Conservation (phyloP, 2,113 vertebrate genomes). For the Cryptomyrus ogoouensis region DNA sequence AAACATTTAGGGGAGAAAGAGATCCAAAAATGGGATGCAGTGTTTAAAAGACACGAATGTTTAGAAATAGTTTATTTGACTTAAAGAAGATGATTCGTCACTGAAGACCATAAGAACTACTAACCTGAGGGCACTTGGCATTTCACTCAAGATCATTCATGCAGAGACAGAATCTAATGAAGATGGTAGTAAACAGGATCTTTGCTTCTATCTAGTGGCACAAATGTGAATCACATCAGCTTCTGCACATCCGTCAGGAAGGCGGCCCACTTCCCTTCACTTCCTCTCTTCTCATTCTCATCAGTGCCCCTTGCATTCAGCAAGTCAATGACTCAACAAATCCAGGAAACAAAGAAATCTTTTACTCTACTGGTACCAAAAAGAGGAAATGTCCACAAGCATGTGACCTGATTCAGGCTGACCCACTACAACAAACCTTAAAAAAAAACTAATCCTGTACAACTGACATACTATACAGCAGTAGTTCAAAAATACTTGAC, state of each 20-base stretch:
- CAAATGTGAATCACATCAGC: background rate
- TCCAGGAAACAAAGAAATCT: background rate
- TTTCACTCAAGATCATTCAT: background rate
- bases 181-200: background rate
- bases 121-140: background rate
- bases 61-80: background rate
- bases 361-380: slow-evolving; percentile 1
- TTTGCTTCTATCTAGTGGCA: slow-evolving; percentile 22
- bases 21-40: background rate
- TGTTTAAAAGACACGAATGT: background rate
- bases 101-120: background rate
- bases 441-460: background rate
- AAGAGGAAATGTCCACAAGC: background rate
- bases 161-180: background rate
- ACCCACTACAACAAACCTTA: background rate
- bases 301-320: background rate
- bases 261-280: background rate
- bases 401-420: background rate
- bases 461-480: background rate
- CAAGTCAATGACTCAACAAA: background rate
- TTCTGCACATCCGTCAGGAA: background rate
- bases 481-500: background rate
- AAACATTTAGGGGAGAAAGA: background rate
- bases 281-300: background rate
- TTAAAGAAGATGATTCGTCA: background rate